These are phyloP conservation scores for Scaptomyza hsui DNA, from an alignment of 1,140 invertebrate species.

Conservation along the genomic window DNA sequence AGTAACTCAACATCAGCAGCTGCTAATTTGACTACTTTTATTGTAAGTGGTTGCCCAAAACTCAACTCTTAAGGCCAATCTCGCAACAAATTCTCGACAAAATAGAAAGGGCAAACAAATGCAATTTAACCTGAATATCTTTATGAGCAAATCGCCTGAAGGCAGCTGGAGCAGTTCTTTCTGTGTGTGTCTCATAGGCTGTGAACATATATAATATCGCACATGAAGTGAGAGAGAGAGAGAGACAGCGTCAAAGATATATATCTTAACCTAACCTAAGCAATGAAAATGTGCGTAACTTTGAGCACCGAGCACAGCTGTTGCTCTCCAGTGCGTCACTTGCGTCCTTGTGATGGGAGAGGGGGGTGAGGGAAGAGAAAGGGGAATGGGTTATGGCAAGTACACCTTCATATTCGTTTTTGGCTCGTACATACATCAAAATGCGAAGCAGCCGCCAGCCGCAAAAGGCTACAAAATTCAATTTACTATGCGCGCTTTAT, in stretches of 20 bases:
- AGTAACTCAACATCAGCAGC: constrained; percentile 5
- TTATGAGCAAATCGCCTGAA: constrained; percentile 36
- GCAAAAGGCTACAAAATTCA: constrained; percentile 81
- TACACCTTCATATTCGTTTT: constrained; percentile 25
- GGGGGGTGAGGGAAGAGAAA: neutral
- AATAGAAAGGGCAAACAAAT: constrained; percentile 13
- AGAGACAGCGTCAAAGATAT: constrained; percentile 40
- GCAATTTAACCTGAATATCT: constrained; percentile 47
- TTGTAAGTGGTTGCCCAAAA: constrained; percentile 12
- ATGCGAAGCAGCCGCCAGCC: constrained; percentile 36
- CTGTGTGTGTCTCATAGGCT: constrained; percentile 16
- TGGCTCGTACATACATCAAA: constrained; percentile 48
- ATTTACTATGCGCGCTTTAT: constrained; percentile 81
- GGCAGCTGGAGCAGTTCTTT: constrained; percentile 2
- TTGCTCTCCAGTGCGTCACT: constrained; percentile 33
- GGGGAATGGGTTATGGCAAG: constrained; percentile 2
- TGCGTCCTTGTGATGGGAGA: neutral
- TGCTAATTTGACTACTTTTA: constrained; percentile 33
- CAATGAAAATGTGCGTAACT: constrained; percentile 31
- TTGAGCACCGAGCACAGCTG: constrained; percentile 23
- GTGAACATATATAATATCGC: constrained; percentile 14
- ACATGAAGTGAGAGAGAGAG: constrained; percentile 2
- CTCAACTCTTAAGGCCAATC: constrained; percentile 14
- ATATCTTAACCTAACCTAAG: constrained; percentile 16
- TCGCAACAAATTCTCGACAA: constrained; percentile 15